Evolutionary conservation across 1,140 invertebrate genomes (phyloP).

Genomic region (Trichogramma pretiosum): DNA sequence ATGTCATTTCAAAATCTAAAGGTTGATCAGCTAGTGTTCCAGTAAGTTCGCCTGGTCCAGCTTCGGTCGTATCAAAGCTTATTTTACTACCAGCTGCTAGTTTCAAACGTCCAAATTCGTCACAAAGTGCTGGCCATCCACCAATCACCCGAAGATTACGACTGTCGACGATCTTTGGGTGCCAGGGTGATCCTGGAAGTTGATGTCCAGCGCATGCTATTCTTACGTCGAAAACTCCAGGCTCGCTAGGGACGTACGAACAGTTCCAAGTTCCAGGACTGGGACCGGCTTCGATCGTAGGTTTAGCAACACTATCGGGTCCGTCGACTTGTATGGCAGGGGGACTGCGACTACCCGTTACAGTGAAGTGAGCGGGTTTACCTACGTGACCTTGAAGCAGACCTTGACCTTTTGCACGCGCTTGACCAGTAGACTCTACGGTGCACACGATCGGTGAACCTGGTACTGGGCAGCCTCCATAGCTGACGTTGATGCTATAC

Average conservation of each 20-base stretch:
- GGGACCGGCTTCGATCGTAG: slow-evolving; percentile 43
- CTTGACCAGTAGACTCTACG: slow-evolving; percentile 55
- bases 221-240: slow-evolving; percentile 63
- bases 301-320: slow-evolving; percentile 59
- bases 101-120: slow-evolving; percentile 65
- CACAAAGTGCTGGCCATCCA: slow-evolving; percentile 72
- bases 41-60: slow-evolving; percentile 61
- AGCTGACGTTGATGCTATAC: slow-evolving; percentile 80
- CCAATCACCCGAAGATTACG: slow-evolving; percentile 55
- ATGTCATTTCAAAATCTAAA: slow-evolving; percentile 39
- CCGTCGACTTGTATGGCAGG: slow-evolving; percentile 51
- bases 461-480: slow-evolving; percentile 58
- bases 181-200: slow-evolving; percentile 59
- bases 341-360: slow-evolving; percentile 40
- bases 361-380: slow-evolving; percentile 39
- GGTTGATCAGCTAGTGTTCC: slow-evolving; percentile 37
- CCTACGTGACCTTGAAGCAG: slow-evolving; percentile 50
- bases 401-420: slow-evolving; percentile 56
- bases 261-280: slow-evolving; percentile 51
- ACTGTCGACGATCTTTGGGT: slow-evolving; percentile 62
- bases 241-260: slow-evolving; percentile 60
- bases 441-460: slow-evolving; percentile 47
- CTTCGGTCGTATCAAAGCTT: slow-evolving; percentile 64
- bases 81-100: slow-evolving; percentile 60
- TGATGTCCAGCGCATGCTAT: slow-evolving; percentile 63